phyloP scores from a whole-genome alignment of 2,797 vertebrate genomes.

The Hapalemur alaotrensis region DNA sequence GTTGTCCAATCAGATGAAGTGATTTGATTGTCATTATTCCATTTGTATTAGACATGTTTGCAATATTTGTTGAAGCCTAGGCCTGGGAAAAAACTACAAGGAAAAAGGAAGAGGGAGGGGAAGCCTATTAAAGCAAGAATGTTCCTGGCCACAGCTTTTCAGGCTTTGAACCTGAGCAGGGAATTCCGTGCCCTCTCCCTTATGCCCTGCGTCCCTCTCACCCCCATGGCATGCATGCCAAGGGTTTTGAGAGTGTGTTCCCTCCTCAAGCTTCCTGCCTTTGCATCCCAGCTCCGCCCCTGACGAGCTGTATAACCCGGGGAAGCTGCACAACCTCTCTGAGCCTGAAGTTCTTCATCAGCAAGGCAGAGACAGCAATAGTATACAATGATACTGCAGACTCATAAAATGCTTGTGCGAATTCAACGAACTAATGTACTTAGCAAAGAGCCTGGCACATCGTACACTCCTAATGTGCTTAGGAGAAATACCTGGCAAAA shows the following conservation, averaged over 20 bases:
- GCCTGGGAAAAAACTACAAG: background rate
- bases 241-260: fast-evolving
- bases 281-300: background rate
- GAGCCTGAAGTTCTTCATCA: background rate
- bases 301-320: background rate
- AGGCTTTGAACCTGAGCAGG: background rate
- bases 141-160: background rate
- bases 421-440: fast-evolving
- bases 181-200: background rate
- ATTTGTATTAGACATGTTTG: background rate
- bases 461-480: background rate
- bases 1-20: background rate
- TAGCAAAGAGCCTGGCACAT: background rate
- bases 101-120: background rate
- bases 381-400: fast-evolving
- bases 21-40: background rate
- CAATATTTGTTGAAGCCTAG: background rate
- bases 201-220: fast-evolving
- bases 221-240: fast-evolving
- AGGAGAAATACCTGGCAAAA: background rate
- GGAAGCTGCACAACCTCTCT: background rate
- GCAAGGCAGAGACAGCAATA: background rate
- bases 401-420: background rate
- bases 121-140: background rate
- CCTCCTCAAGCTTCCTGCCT: background rate